These are phyloP conservation scores for Ceratosolen fusciceps DNA, from an alignment of 1,140 invertebrate genomes.

Conservation along the genomic window DNA sequence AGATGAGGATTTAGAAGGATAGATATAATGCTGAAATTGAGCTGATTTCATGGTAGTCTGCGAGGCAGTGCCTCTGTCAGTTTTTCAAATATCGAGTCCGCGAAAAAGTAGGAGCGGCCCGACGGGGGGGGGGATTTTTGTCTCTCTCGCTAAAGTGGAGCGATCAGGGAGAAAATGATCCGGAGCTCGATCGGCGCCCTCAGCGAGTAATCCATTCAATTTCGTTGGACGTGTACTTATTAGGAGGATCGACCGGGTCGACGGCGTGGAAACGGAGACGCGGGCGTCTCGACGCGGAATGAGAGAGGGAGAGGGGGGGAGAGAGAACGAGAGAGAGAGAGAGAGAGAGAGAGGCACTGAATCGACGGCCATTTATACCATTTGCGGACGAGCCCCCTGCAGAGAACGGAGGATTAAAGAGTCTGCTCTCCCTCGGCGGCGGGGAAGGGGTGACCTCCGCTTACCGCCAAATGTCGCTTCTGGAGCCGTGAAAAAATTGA, in stretches of 20 bases:
- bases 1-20: no score
- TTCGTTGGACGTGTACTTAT: constrained; percentile 27
- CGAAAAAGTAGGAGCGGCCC: neutral
- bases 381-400: neutral
- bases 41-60: no score
- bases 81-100: neutral
- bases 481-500: neutral
- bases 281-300: neutral
- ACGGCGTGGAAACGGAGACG: neutral
- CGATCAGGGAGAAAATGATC: constrained; percentile 4
- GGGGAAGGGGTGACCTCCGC: neutral
- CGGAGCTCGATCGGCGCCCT: neutral
- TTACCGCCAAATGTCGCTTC: neutral
- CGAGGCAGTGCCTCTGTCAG: no score
- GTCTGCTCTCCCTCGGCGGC: neutral
- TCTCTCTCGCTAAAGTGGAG: neutral
- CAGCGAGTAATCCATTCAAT: constrained; percentile 27
- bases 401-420: neutral
- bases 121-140: neutral
- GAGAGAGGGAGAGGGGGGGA: neutral
- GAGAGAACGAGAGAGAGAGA: neutral
- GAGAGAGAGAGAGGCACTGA: neutral
- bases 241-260: constrained; percentile 12
- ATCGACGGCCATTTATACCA: neutral
- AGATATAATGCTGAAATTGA: no score